Conservation (phyloP, 2,113 vertebrate species). For the Pituophis catenifer region DNA sequence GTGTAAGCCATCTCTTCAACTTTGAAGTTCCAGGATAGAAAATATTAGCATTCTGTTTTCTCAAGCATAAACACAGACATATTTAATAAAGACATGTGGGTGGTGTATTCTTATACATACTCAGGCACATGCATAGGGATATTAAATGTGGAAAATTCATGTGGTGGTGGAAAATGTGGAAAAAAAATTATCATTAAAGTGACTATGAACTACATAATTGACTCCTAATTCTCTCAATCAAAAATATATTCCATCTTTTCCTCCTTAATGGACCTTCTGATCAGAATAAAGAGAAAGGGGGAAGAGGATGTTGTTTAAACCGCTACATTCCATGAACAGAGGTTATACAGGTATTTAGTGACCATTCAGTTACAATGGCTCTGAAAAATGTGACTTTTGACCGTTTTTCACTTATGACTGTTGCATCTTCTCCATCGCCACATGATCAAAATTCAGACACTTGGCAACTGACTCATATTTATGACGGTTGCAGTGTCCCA, state of each 20-base stretch:
- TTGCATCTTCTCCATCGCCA: too few relatives aligned
- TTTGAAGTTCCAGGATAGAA: neutral
- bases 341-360: too few relatives aligned
- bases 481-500: too few relatives aligned
- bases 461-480: too few relatives aligned
- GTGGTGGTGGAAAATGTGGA: neutral
- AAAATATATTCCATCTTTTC: neutral
- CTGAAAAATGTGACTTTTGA: too few relatives aligned
- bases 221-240: neutral
- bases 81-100: neutral
- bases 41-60: slow-evolving; percentile 35
- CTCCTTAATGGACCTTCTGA: neutral
- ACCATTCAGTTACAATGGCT: too few relatives aligned
- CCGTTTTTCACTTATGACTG: too few relatives aligned
- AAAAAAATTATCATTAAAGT: slow-evolving; percentile 34
- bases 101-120: too few relatives aligned
- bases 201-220: neutral
- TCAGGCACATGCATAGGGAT: neutral
- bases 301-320: neutral
- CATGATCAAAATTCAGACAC: too few relatives aligned
- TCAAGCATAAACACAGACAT: slow-evolving; percentile 2
- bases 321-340: neutral
- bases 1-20: slow-evolving; percentile 33
- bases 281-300: neutral
- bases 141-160: neutral